These are phyloP conservation scores for Cricetomys ansorgei DNA, from an alignment of 2,113 vertebrate genomes.

Conservation along the genomic window DNA sequence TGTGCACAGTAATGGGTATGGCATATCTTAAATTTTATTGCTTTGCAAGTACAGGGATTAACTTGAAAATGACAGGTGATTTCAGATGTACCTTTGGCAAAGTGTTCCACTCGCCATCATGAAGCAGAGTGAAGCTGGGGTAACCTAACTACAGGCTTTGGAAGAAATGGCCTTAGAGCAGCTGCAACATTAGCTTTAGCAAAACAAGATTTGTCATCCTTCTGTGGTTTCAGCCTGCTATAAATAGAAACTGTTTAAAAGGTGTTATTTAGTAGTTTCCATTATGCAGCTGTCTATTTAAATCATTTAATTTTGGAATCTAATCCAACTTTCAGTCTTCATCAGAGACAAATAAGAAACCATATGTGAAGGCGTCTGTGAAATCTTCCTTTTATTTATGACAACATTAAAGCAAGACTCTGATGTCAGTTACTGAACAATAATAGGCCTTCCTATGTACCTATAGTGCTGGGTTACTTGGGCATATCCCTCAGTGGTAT, in stretches of 20 bases:
- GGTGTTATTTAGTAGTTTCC: constrained; percentile 87
- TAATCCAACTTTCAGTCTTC: constrained; percentile 87
- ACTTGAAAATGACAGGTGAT: background rate
- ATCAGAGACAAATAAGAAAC: constrained; percentile 90
- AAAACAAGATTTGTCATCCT: constrained; percentile 82
- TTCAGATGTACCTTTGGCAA: constrained; percentile 1
- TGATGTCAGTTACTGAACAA: constrained; percentile 91
- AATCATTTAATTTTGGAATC: constrained; percentile 91
- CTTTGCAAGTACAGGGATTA: background rate
- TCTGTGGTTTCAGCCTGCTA: constrained; percentile 80
- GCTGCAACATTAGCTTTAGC: constrained; percentile 42
- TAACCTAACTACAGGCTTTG: background rate
- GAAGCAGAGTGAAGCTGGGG: background rate
- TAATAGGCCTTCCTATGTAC: constrained; percentile 90
- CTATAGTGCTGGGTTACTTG: constrained; percentile 88
- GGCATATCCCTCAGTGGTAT: constrained; percentile 89
- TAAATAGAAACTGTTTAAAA: constrained; percentile 88
- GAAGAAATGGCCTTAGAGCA: constrained; percentile 66
- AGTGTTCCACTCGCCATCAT: background rate
- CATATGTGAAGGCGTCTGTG: constrained; percentile 91
- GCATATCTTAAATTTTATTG: background rate
- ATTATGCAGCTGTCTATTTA: constrained; percentile 89
- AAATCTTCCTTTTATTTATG: constrained; percentile 91
- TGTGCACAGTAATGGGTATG: background rate
- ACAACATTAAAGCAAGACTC: constrained; percentile 89